Evolutionary conservation across 2,113 vertebrate species (phyloP), one percentile per base, ranked within the genome.

Genomic region (Triplophysa rosa): DNA sequence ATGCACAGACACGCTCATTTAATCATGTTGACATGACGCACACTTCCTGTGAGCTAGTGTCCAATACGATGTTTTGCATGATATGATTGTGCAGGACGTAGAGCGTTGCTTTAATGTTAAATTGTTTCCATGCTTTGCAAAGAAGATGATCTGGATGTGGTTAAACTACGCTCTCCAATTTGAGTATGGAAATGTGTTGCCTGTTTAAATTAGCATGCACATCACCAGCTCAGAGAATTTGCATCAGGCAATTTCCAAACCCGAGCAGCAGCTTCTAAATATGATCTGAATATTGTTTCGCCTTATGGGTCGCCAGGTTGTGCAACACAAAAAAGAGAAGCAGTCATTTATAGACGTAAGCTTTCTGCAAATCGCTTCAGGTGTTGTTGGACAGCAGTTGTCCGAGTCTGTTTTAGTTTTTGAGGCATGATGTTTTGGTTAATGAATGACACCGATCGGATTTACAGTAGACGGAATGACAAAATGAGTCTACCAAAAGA

Each of bases 101-200:
- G 54, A n/a, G 16, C 37, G 21, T 56, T n/a, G 54, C 14, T 33
- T 64, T 83, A 67, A 64, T 21, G 40, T 62, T 70, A 76, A 83
- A 66, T 70, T 66, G 42, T 45, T 42, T 66, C 62, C 59, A 49
- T 45, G 62, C 59, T 29, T 24, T 21, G 66, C n/a, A 65, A 70
- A 52, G 71, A 74, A 70, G 23, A 77, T 76, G 24, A 73, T 73
- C 59, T 73, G 56, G 64, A 80, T 6, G 45, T 71, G 74, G 62
- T 61, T 63, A 37, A 29, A n/a, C 64, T 12, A 63, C 61, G 19
- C 11, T n/a, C 64, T 80, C 26, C 47, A 79, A 71, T 74, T 81
- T 78, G 79, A 71, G 59, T 69, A 72, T 84, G 47, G 56, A 84
- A 79, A 82, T 84, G 61, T 77, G 67, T 58, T 56, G 79, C 69